Conservation (phyloP, 2,888 invertebrate species). For the Cheilosia grossa region DNA sequence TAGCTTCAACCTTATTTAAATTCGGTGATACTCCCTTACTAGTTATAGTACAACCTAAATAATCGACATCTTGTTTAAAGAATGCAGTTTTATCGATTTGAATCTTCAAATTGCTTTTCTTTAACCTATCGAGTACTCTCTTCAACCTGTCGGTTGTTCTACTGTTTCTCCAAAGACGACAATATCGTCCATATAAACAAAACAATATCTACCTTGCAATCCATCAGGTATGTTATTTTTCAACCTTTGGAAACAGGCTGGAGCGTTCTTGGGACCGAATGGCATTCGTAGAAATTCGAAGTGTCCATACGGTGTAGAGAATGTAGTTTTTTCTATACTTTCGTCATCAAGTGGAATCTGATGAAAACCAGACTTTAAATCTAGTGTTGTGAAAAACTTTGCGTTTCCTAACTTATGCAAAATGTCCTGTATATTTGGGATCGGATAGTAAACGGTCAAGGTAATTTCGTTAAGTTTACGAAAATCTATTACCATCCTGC, state of each 20-base stretch:
- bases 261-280: slow-evolving; percentile 11
- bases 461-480: neutral
- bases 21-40: neutral
- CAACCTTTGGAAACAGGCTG: neutral
- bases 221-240: neutral
- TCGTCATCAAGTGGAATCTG: neutral
- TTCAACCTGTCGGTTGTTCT: neutral
- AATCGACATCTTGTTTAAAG: slow-evolving; percentile 5
- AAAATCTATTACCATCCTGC: neutral
- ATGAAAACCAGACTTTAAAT: slow-evolving; percentile 2
- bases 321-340: slow-evolving; percentile 1
- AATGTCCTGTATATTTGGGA: slow-evolving; percentile 4
- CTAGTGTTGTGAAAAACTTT: slow-evolving; percentile 2
- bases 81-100: neutral
- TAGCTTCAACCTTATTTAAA: neutral
- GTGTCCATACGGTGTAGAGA: neutral
- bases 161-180: neutral
- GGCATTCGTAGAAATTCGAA: slow-evolving; percentile 7
- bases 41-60: slow-evolving; percentile 6
- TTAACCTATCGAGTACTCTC: neutral
- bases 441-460: neutral
- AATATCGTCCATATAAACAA: slow-evolving; percentile 9
- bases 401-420: neutral
- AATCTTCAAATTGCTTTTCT: neutral
- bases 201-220: neutral